Evolutionary conservation across 2,888 invertebrate genomes (phyloP), one percentile per base, ranked within the genome.

Genomic region (Hipparchia sbordonii): DNA sequence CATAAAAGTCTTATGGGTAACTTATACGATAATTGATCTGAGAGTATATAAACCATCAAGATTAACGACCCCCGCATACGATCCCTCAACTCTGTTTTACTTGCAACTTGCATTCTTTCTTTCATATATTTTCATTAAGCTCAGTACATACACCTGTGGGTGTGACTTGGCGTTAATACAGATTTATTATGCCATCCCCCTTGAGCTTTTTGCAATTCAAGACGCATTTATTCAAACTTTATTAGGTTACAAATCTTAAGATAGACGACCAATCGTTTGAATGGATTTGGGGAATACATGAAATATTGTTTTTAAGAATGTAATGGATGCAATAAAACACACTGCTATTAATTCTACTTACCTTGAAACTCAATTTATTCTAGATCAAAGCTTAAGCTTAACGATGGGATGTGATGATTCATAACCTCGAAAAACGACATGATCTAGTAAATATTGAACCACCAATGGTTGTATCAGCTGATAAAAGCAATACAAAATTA

Each of bases 61-160:
- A 57, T 57, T 23, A 8, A 23, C 23, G 57, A 13, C 57, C 57
- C 6, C 6, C 46, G 9, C 46, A 48, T 48, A 62, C 60, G 7
- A 61, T 48, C 51, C 23, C 56, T 67, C 57, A 46, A 67, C 33
- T 48, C 39, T 68, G 12, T 59, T 68, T 68, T 33, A 23, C 51
- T 48, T 52, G 54, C 12, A 54, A 54, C 45, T 56, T 45, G 45
- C 33, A 63, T 45, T 62, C 46, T 63, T 70, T 63, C 45, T 76
- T 39, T 79, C 75, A 88, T 91, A 87, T 85, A 89, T 92, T 86
- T 90, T 89, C 88, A 92, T 92, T 92, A 88, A 79, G 70, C 65
- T 62, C 69, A 65, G 61, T 74, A 75, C 75, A 76, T 75, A 81
- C 84, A 87, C 87, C 86, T 89, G 85, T 78, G 84, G 85, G 86